Evolutionary conservation across 2,797 vertebrate species (phyloP), one percentile per base, ranked within the genome.

Genomic region (Tympanoctomys barrerae): DNA sequence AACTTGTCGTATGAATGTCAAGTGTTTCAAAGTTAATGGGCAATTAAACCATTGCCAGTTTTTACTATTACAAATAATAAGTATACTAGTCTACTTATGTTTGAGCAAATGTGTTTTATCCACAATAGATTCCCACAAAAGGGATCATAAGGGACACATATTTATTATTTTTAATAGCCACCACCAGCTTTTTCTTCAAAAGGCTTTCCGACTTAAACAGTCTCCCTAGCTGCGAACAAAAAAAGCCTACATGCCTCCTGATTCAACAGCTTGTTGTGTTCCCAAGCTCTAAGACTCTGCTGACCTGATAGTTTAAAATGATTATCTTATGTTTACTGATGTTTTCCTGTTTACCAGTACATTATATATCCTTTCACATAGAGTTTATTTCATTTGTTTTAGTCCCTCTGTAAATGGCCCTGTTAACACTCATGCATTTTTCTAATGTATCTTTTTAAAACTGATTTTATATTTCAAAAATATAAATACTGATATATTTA

Each of bases 71-170:
- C 31, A 95, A 91, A 83, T 89, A 90, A 78, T 93, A 49, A 86
- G 49, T 68, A 86, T 82, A 49, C 31, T 88, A 42, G 52, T 93
- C 68, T 31, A 54, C 86, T 66, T 66, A 3, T 94, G 59, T 91
- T 89, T 94, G 84, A 94, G 61, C 31, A 93, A 85, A 90, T 90
- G 73, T 61, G 42, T 94, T 96, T 90, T 83, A 90, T 92, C 64
- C 54, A 42, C 1, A 18, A 26, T 90, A 28, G 86, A 71, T 94
- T 75, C 86, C 80, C 83, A 79, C 81, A 71, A 79, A 62, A 24
- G 12, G 79, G 5, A 91, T 89, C n/a, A 52, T 86, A 71, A 90
- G 26, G 28, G 62, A 52, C 81, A 33, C 46, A 81, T 59, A 85
- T 89, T 92, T 91, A 61, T 96, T 73, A 94, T 49, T 96, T 89